phyloP scores from a whole-genome alignment of 2,113 vertebrate species.

The Anoura caudifer region DNA sequence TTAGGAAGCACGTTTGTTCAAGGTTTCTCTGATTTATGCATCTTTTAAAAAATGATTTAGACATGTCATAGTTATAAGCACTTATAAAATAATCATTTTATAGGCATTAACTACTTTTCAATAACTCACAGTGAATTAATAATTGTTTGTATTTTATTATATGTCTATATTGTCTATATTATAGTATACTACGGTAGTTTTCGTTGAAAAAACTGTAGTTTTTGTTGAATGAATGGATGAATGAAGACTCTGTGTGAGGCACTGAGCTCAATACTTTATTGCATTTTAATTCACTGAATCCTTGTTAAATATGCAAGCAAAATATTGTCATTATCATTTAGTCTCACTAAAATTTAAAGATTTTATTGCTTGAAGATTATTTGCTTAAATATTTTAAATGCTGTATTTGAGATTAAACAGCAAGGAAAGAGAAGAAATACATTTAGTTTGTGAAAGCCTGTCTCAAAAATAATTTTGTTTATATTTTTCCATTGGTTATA shows the following conservation, averaged over 20 bases:
- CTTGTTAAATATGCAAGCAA: background rate
- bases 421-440: background rate
- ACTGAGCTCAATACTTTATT: background rate
- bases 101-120: background rate
- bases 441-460: background rate
- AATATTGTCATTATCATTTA: background rate
- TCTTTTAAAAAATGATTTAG: background rate
- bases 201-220: background rate
- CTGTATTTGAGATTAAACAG: background rate
- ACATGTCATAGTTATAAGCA: background rate
- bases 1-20: background rate
- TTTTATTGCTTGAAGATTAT: background rate
- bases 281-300: background rate
- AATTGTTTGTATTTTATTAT: background rate
- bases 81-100: background rate
- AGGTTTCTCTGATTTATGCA: background rate
- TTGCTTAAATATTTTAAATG: background rate
- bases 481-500: background rate
- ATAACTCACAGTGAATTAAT: background rate
- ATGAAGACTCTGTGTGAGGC: background rate
- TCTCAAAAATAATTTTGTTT: background rate
- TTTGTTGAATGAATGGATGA: background rate
- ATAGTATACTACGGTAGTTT: background rate
- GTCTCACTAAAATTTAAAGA: background rate
- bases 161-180: background rate